Percentiles rank a stretch among this genome's conserved stretches.
phyloP scores from a whole-genome alignment of 53 echinoderm and acorn worm genomes.

The Luidia sarsii region DNA sequence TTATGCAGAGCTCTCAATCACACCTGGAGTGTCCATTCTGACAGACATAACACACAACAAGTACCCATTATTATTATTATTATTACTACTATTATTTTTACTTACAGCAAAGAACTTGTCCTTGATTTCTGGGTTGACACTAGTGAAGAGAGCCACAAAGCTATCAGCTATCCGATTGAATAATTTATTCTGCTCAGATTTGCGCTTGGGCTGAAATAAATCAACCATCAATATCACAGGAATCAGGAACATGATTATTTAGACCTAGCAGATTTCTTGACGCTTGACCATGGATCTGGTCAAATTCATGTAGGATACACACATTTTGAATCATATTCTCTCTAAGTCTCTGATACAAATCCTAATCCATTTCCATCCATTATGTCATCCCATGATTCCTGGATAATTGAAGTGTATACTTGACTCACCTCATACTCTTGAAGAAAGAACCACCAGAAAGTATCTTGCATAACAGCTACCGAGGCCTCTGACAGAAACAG shows the following conservation, averaged over 20 bases:
- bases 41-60: background rate
- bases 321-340: too few species aligned
- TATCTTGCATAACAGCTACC: slow-evolving; percentile 94
- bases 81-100: too few species aligned
- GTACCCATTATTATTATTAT: background rate
- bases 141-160: slow-evolving; percentile 95
- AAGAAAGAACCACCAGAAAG: slow-evolving; percentile 98
- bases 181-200: slow-evolving; percentile 79
- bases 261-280: too few species aligned
- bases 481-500: slow-evolving; percentile 96
- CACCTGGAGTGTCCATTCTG: background rate
- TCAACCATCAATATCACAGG: too few species aligned
- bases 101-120: slow-evolving; percentile 98
- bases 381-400: too few species aligned
- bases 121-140: slow-evolving; percentile 95
- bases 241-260: too few species aligned
- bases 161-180: slow-evolving; percentile 97
- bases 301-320: too few species aligned
- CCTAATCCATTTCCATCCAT: too few species aligned
- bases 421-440: slow-evolving; percentile 83
- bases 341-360: too few species aligned
- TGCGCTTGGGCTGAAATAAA: slow-evolving; percentile 54
- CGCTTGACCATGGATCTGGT: too few species aligned
- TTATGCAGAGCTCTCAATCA: too few species aligned
- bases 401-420: background rate